Evolutionary conservation across 2,113 vertebrate species (phyloP).

Genomic region (Tachycineta bicolor): DNA sequence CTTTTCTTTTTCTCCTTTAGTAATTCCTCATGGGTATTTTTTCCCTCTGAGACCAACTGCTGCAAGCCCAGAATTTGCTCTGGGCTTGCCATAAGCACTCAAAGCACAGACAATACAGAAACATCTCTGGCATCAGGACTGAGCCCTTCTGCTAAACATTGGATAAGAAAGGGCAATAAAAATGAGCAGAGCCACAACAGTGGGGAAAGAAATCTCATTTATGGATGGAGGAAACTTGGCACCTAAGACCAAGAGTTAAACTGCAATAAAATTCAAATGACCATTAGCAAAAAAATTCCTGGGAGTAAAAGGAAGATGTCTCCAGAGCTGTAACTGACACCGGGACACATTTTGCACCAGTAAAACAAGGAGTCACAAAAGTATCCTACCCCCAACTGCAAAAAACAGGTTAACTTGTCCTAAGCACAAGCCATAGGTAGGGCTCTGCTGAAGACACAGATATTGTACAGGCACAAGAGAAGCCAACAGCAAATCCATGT

Average conservation of each 20-base stretch:
- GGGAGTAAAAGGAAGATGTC: background rate
- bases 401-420: background rate
- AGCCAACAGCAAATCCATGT: background rate
- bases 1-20: background rate
- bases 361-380: background rate
- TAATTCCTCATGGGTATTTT: background rate
- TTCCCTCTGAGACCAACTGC: background rate
- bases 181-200: background rate
- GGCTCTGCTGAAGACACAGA: background rate
- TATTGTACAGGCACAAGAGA: background rate
- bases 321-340: background rate
- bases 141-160: background rate
- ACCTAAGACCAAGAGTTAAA: background rate
- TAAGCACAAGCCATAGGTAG: background rate
- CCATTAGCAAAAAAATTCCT: background rate
- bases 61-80: background rate
- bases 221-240: background rate
- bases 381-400: background rate
- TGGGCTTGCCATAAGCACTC: background rate
- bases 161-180: background rate
- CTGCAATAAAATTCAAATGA: background rate
- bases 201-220: rapidly evolving
- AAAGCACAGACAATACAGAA: background rate
- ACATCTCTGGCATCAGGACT: background rate
- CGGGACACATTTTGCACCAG: background rate